Conservation (phyloP, 2,888 invertebrate species). For the Drosophila parthenogenetica region DNA sequence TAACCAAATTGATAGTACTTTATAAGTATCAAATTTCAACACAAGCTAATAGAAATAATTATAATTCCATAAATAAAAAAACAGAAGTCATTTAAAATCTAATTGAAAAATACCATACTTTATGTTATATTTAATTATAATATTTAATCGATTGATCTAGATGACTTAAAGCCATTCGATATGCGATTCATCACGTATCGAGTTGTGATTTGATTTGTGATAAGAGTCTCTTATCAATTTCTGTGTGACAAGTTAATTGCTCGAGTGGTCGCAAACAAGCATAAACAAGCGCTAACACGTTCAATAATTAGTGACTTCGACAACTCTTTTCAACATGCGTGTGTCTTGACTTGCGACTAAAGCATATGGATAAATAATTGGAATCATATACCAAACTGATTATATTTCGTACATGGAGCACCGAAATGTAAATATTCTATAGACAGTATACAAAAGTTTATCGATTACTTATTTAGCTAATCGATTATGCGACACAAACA, state of each 20-base stretch:
- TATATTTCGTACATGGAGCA: neutral
- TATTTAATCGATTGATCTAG: too few relatives aligned
- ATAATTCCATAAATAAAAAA: too few relatives aligned
- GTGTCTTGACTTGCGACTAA: conserved; percentile 1
- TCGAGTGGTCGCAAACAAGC: conserved; percentile 9
- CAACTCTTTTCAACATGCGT: conserved; percentile 12
- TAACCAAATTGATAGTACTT: too few relatives aligned
- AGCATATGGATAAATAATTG: conserved; percentile 1
- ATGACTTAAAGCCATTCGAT: too few relatives aligned
- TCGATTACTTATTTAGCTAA: conserved; percentile 52
- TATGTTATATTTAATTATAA: too few relatives aligned
- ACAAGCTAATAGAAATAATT: too few relatives aligned
- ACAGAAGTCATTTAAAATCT: too few relatives aligned
- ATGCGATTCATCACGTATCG: neutral
- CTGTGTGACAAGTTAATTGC: conserved; percentile 22
- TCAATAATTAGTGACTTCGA: conserved; percentile 18
- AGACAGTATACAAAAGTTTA: conserved; percentile 20
- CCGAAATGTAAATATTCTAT: neutral
- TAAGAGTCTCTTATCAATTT: conserved; percentile 18
- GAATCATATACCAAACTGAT: neutral
- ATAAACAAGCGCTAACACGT: conserved; percentile 14
- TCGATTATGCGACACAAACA: conserved; percentile 49
- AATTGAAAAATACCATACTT: too few relatives aligned
- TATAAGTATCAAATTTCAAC: too few relatives aligned
- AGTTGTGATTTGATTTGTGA: conserved; percentile 15